Evolutionary conservation across 2,113 vertebrate genomes (phyloP).

Genomic region (Nerophis ophidion): DNA sequence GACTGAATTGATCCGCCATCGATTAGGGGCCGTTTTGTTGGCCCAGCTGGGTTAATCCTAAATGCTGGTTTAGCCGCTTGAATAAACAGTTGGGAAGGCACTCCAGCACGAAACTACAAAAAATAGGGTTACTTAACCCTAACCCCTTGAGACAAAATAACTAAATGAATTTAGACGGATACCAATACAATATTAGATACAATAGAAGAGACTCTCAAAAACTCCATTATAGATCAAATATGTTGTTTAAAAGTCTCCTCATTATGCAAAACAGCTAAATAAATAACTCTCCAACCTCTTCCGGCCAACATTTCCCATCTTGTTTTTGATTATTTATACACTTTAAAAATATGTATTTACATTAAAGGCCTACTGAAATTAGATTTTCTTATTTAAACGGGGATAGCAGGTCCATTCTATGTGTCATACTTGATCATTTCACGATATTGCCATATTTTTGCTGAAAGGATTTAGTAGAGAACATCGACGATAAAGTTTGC

Average conservation of each 20-base stretch:
- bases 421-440: no score
- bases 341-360: neutral
- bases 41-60: conserved; percentile 74
- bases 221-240: conserved; percentile 42
- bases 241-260: conserved; percentile 45
- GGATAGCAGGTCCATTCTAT: no score
- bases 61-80: conserved; percentile 67
- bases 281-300: conserved; percentile 24
- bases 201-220: conserved; percentile 34
- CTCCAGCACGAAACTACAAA: conserved; percentile 49
- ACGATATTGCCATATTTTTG: no score
- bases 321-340: conserved; percentile 10
- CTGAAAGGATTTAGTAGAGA: no score
- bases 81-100: conserved; percentile 64
- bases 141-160: neutral
- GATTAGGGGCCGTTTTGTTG: conserved; percentile 73
- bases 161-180: neutral
- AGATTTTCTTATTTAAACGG: no score
- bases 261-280: conserved; percentile 46
- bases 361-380: no score
- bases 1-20: conserved; percentile 79
- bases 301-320: conserved; percentile 8
- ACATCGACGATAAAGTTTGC: no score
- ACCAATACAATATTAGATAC: neutral
- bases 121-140: no score